A percentile compares a stretch with the other conserved stretches of the same genome.
These are phyloP conservation scores for Melanophora roralis DNA, from an alignment of 2,888 invertebrate species.

Conservation along the genomic window DNA sequence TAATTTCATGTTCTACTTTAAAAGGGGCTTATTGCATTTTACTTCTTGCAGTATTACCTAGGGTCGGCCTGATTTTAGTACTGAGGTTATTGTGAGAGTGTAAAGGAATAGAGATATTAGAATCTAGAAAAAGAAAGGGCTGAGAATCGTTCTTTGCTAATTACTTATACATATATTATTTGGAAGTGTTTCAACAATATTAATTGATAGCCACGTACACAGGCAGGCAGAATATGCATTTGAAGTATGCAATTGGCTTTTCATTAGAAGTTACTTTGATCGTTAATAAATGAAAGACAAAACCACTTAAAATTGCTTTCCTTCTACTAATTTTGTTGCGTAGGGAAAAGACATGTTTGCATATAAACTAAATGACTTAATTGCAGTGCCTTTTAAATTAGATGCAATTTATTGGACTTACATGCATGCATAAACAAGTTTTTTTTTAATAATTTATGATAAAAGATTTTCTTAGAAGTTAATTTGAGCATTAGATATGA, in stretches of 20 bases:
- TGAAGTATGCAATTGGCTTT: slow-evolving; percentile 41
- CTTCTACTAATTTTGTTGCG: not conserved
- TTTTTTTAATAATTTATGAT: no score
- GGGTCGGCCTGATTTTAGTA: not conserved
- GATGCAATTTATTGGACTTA: not conserved
- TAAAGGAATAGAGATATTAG: not conserved
- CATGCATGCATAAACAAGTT: no score
- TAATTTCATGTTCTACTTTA: slow-evolving; percentile 8
- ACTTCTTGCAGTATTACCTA: not conserved
- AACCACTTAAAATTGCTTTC: slow-evolving; percentile 18
- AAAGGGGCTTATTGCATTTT: not conserved
- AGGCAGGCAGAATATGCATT: not conserved
- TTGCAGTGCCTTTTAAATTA: not conserved
- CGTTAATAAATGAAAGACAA: slow-evolving; percentile 21
- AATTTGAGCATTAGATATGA: no score
- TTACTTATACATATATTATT: slow-evolving; percentile 43
- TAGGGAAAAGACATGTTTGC: slow-evolving; percentile 28
- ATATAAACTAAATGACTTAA: slow-evolving; percentile 42
- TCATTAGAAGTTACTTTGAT: slow-evolving; percentile 55
- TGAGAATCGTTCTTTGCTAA: slow-evolving; percentile 47
- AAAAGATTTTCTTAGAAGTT: no score
- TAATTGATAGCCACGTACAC: slow-evolving; percentile 58
- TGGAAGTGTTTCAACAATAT: slow-evolving; percentile 44
- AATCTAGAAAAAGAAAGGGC: no score
- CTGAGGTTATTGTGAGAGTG: not conserved